phyloP scores from a whole-genome alignment of 2,797 vertebrate genomes.

The Pseudopleuronectes americanus region DNA sequence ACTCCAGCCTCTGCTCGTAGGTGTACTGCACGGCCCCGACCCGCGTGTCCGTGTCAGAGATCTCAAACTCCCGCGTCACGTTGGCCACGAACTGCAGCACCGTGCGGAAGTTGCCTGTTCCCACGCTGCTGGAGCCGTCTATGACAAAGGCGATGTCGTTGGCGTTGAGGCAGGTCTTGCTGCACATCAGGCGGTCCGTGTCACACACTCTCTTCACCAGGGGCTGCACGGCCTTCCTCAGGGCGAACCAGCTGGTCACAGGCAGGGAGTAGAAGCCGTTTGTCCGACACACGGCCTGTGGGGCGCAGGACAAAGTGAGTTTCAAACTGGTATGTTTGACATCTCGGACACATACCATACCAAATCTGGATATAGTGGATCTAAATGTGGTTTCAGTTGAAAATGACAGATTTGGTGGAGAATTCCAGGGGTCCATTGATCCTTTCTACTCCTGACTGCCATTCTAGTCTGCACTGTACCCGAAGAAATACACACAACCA shows the following conservation, averaged over 20 bases:
- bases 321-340: slow-evolving; percentile 3
- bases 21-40: slow-evolving; percentile 96
- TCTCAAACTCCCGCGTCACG: slow-evolving; percentile 94
- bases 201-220: slow-evolving; percentile 94
- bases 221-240: slow-evolving; percentile 90
- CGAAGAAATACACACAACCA: too few relatives aligned
- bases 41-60: slow-evolving; percentile 95
- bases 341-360: not conserved
- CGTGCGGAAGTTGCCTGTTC: slow-evolving; percentile 94
- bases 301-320: slow-evolving; percentile 6
- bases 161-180: slow-evolving; percentile 97
- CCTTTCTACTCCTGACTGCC: too few relatives aligned
- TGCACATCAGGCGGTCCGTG: slow-evolving; percentile 90
- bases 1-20: slow-evolving; percentile 96
- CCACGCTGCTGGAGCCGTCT: slow-evolving; percentile 97
- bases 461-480: too few relatives aligned
- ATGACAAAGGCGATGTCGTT: slow-evolving; percentile 96
- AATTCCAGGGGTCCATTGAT: too few relatives aligned
- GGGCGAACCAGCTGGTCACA: slow-evolving; percentile 92
- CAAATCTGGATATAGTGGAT: too few relatives aligned
- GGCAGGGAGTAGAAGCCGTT: slow-evolving; percentile 91
- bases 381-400: too few relatives aligned
- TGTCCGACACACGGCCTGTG: slow-evolving; percentile 94
- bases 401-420: too few relatives aligned
- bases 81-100: slow-evolving; percentile 97